phyloP scores from a whole-genome alignment of 2,113 vertebrate genomes.

The Cavia aperea region DNA sequence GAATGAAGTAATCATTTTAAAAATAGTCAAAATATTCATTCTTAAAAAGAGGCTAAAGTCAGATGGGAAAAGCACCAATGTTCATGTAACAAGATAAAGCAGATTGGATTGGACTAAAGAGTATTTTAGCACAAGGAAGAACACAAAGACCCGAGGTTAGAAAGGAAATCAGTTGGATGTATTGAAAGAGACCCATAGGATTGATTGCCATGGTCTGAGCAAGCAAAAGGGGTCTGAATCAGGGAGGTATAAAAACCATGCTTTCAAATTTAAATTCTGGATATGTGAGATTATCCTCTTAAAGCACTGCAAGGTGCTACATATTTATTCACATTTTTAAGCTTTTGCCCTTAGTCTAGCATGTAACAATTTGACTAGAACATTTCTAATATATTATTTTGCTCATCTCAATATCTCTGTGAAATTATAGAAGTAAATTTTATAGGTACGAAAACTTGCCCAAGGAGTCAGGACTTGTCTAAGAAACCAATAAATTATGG shows the following conservation, averaged over 20 bases:
- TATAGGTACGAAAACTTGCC: not conserved
- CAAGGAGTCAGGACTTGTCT: not conserved
- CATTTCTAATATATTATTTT: not conserved
- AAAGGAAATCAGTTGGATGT: not conserved
- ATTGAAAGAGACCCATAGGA: not conserved
- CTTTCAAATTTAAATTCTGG: not conserved
- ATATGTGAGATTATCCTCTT: not conserved
- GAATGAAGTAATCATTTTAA: not conserved
- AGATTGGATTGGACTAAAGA: not conserved
- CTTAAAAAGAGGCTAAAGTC: not conserved
- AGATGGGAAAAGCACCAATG: not conserved
- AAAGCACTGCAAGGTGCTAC: not conserved
- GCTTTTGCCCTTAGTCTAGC: not conserved
- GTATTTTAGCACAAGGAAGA: not conserved
- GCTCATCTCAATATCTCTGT: not conserved
- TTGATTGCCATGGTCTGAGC: not conserved
- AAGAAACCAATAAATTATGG: not conserved
- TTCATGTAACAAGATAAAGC: not conserved
- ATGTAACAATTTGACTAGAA: not conserved
- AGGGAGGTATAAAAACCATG: not conserved
- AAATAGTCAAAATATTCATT: no score
- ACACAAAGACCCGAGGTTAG: not conserved
- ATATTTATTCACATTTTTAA: not conserved
- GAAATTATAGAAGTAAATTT: not conserved
- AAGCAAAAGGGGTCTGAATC: not conserved